Percentiles rank a stretch among this genome's conserved stretches.
phyloP scores from a whole-genome alignment of 2,113 vertebrate species.

The Meles meles region DNA sequence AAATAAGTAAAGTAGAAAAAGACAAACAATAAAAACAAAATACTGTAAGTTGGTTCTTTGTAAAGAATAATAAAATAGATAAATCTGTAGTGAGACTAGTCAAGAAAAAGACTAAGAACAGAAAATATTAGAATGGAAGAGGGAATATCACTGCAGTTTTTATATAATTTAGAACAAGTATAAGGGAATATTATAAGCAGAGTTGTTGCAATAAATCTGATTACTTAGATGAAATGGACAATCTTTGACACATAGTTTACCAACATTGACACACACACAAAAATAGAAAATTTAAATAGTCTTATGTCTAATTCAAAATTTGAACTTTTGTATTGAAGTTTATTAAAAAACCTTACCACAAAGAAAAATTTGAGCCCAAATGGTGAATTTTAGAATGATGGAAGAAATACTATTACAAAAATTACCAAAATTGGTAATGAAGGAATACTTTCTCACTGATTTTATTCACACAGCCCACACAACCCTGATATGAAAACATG shows the following conservation, averaged over 20 bases:
- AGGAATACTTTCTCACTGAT: not conserved
- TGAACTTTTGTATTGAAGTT: not conserved
- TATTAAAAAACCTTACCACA: not conserved
- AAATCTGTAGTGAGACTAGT: not conserved
- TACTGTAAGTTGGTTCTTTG: not conserved
- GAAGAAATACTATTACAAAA: not conserved
- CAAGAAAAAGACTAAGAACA: not conserved
- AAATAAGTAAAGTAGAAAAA: not conserved
- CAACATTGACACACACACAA: not conserved
- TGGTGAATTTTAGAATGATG: not conserved
- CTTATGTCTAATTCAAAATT: not conserved
- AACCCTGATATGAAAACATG: not conserved
- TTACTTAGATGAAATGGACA: not conserved
- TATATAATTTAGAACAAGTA: not conserved
- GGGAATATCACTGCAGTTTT: not conserved
- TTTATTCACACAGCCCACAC: not conserved
- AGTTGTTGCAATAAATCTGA: not conserved
- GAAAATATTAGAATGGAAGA: not conserved
- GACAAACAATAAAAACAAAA: not conserved
- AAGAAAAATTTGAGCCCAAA: not conserved
- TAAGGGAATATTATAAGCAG: not conserved
- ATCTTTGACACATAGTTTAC: not conserved
- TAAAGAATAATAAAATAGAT: not conserved
- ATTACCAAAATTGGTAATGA: not conserved
- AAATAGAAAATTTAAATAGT: not conserved